Evolutionary conservation across 2,113 vertebrate species (phyloP).

Genomic region (Platycercus adscitus): DNA sequence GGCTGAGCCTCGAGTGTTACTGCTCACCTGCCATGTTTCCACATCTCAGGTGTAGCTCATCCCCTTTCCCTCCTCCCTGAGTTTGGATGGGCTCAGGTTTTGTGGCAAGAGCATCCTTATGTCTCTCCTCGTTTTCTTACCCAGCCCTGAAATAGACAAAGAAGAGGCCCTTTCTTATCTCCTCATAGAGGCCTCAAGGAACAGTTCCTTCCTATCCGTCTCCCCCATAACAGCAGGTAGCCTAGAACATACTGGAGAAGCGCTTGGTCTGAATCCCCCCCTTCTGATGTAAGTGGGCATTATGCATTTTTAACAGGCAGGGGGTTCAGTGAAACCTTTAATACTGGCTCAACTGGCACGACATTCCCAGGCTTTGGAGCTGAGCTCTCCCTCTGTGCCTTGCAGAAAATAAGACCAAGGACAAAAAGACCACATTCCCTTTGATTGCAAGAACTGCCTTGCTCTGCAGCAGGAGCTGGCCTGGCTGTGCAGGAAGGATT

Average conservation of each 20-base stretch:
- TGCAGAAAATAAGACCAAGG: conserved; percentile 60
- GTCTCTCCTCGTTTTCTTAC: neutral
- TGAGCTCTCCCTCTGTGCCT: conserved; percentile 59
- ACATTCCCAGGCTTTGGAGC: conserved; percentile 48
- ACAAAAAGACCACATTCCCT: conserved; percentile 20
- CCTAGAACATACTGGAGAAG: neutral
- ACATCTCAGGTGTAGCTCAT: neutral
- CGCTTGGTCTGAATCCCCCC: neutral
- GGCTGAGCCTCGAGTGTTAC: neutral
- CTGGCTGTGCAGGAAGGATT: neutral
- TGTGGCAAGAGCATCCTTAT: neutral
- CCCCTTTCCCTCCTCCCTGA: neutral
- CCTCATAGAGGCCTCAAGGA: conserved; percentile 34
- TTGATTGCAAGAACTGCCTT: neutral
- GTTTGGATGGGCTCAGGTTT: neutral
- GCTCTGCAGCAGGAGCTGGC: conserved; percentile 14
- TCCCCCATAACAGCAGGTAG: neutral
- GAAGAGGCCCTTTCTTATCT: neutral
- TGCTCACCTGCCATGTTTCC: neutral
- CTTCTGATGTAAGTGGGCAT: conserved; percentile 44
- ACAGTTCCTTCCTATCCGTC: neutral
- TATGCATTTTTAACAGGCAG: conserved; percentile 40
- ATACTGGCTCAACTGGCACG: conserved; percentile 57
- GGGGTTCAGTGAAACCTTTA: conserved; percentile 36
- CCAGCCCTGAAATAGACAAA: neutral